Evolutionary conservation across 2,888 invertebrate species (phyloP).

Genomic region (Vanessa cardui): DNA sequence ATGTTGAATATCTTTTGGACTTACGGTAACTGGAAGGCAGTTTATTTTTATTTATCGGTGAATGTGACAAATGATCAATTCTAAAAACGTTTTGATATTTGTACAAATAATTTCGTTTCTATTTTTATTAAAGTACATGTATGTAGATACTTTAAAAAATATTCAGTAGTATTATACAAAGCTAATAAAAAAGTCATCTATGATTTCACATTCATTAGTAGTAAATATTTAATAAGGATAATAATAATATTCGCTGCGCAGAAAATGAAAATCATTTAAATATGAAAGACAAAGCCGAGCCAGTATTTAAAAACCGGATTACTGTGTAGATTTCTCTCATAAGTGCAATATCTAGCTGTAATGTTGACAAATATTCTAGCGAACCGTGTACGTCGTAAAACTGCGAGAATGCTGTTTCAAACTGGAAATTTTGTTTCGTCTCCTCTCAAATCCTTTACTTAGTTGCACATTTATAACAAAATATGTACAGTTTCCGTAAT

Average conservation of each 20-base stretch:
- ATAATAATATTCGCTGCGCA: slow-evolving; percentile 49
- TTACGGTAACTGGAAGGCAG: slow-evolving; percentile 38
- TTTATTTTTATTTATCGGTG: slow-evolving; percentile 39
- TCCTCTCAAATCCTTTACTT: slow-evolving; percentile 33
- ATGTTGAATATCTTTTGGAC: slow-evolving; percentile 45
- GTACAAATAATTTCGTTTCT: slow-evolving; percentile 46
- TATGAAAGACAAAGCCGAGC: slow-evolving; percentile 75
- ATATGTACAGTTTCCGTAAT: slow-evolving; percentile 44
- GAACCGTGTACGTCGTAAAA: slow-evolving; percentile 42
- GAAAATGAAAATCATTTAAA: slow-evolving; percentile 55
- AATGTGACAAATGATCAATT: slow-evolving; percentile 41
- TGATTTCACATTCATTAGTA: slow-evolving; percentile 57
- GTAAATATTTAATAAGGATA: slow-evolving; percentile 46
- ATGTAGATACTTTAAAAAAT: slow-evolving; percentile 40
- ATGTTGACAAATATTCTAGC: slow-evolving; percentile 55
- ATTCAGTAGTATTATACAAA: slow-evolving; percentile 42
- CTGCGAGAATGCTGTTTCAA: slow-evolving; percentile 23
- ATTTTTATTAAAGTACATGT: slow-evolving; percentile 40
- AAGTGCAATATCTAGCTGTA: slow-evolving; percentile 78
- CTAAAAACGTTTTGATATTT: slow-evolving; percentile 41
- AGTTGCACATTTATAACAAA: slow-evolving; percentile 52
- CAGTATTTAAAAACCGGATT: slow-evolving; percentile 80
- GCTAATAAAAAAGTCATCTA: slow-evolving; percentile 52
- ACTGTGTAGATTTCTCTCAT: slow-evolving; percentile 71
- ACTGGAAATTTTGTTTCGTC: slow-evolving; percentile 26